phyloP scores from a whole-genome alignment of 2,113 vertebrate genomes.

The Plotosus lineatus region DNA sequence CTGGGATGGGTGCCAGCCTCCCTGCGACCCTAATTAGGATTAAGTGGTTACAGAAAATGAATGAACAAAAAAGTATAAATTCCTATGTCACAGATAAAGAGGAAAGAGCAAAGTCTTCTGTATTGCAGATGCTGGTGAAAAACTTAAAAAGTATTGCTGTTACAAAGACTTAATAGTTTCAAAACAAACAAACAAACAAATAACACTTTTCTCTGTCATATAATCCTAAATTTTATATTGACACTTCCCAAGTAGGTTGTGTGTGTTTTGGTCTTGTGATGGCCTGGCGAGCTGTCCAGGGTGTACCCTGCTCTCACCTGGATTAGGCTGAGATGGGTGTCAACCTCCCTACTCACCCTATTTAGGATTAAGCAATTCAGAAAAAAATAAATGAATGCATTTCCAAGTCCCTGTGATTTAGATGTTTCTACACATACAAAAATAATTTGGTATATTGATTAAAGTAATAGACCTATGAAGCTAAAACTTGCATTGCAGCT shows the following conservation, averaged over 20 bases:
- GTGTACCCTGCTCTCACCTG: too few relatives aligned
- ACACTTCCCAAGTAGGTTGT: too few relatives aligned
- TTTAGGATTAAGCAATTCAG: too few relatives aligned
- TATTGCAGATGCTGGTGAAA: background rate
- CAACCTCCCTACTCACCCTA: too few relatives aligned
- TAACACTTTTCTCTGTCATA: background rate
- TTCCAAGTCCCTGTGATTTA: background rate
- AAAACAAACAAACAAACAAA: background rate
- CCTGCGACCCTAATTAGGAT: too few relatives aligned
- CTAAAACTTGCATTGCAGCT: background rate
- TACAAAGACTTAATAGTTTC: background rate
- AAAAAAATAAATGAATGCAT: too few relatives aligned
- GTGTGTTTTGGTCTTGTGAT: too few relatives aligned
- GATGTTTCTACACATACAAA: background rate
- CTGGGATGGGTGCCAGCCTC: too few relatives aligned
- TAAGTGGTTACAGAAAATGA: too few relatives aligned
- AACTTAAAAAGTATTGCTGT: background rate
- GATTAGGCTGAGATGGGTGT: too few relatives aligned
- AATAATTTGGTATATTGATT: background rate
- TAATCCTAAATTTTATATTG: background rate
- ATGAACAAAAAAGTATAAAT: background rate
- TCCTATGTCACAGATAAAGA: background rate
- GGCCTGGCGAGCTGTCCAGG: too few relatives aligned
- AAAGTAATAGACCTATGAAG: background rate
- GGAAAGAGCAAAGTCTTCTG: background rate